Evolutionary conservation across 1,140 invertebrate genomes (phyloP).

Genomic region (Drosophila chauvacae): DNA sequence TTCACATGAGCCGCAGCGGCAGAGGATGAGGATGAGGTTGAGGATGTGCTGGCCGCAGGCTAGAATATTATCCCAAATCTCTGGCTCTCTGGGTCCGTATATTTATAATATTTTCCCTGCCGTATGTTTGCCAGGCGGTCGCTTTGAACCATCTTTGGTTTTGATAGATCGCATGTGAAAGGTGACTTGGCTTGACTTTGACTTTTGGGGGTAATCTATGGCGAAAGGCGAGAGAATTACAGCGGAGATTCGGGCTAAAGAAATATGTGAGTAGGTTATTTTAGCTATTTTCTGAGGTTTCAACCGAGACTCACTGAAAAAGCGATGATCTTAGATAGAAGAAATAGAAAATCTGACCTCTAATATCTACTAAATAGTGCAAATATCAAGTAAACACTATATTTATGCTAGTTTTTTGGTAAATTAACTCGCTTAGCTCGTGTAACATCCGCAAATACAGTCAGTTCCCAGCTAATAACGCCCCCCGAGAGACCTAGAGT

Average conservation of each 20-base stretch:
- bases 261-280: background rate
- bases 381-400: background rate
- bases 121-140: conserved; percentile 53
- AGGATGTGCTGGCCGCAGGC: conserved; percentile 45
- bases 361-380: background rate
- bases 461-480: conserved; percentile 23
- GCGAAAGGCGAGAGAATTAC: conserved; percentile 38
- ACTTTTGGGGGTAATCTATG: conserved; percentile 42
- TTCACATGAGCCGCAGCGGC: conserved; percentile 67
- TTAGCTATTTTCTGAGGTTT: background rate
- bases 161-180: conserved; percentile 61
- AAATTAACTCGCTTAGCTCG: background rate
- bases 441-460: conserved; percentile 25
- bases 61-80: conserved; percentile 51
- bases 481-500: background rate
- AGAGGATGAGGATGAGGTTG: background rate
- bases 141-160: conserved; percentile 58
- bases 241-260: conserved; percentile 6
- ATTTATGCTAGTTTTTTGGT: background rate
- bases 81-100: conserved; percentile 31
- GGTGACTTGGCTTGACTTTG: conserved; percentile 44
- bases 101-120: conserved; percentile 61
- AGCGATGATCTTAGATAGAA: background rate
- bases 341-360: background rate
- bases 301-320: background rate